phyloP scores from a whole-genome alignment of 2,113 vertebrate species.

The Pangasianodon hypophthalmus region DNA sequence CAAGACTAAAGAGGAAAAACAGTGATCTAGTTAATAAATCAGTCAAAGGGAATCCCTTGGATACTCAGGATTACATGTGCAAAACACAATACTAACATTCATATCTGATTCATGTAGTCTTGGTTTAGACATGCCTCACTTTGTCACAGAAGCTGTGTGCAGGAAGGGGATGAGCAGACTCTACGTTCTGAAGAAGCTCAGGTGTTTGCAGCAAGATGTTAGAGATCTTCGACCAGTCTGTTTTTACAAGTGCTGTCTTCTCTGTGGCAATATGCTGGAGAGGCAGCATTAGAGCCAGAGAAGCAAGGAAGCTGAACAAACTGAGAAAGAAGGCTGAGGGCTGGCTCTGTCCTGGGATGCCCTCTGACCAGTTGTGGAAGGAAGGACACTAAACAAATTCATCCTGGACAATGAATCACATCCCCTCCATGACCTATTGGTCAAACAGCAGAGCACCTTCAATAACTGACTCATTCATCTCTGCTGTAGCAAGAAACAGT shows the following conservation, averaged over 20 bases:
- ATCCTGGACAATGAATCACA: background rate
- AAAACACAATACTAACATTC: background rate
- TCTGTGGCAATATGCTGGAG: background rate
- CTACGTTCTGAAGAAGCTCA: background rate
- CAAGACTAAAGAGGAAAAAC: background rate
- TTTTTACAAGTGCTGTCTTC: background rate
- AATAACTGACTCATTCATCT: background rate
- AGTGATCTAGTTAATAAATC: background rate
- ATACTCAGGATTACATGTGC: background rate
- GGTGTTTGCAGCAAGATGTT: background rate
- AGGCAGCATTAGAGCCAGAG: background rate
- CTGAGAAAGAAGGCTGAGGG: background rate
- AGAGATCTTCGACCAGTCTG: background rate
- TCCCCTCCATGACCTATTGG: background rate
- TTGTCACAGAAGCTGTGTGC: background rate
- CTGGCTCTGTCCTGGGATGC: background rate
- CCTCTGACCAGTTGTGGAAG: background rate
- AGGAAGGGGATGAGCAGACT: background rate
- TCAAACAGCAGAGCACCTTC: background rate
- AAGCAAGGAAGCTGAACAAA: background rate
- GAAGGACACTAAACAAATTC: background rate
- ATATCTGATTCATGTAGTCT: background rate
- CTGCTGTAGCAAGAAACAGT: background rate
- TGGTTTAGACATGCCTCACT: background rate
- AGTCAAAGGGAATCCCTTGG: background rate